Conservation (phyloP, 1,140 invertebrate species). For the Achatina immaculata region DNA sequence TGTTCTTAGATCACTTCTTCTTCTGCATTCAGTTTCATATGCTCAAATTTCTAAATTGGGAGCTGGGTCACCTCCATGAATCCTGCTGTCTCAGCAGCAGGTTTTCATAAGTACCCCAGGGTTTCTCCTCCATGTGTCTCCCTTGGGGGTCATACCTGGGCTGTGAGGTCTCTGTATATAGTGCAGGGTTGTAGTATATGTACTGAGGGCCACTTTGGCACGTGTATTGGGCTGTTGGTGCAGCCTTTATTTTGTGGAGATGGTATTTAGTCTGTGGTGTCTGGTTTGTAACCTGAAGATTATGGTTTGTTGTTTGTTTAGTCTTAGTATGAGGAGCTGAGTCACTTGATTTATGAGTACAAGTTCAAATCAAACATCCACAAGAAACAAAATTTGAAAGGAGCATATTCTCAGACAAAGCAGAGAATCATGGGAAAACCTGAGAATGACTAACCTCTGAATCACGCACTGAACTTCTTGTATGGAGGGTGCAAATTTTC, state of each 20-base stretch:
- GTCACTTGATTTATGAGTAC: neutral
- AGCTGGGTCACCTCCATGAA: too few relatives aligned
- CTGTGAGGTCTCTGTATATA: too few relatives aligned
- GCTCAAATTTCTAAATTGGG: too few relatives aligned
- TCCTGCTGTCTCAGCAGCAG: neutral
- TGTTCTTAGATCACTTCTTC: too few relatives aligned
- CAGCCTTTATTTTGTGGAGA: too few relatives aligned
- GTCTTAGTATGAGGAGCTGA: too few relatives aligned
- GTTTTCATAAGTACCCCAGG: too few relatives aligned
- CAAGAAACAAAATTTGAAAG: neutral
- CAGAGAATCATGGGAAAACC: neutral
- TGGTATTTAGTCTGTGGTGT: neutral
- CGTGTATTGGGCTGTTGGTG: too few relatives aligned
- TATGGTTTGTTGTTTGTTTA: too few relatives aligned
- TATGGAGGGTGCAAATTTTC: conserved; percentile 91
- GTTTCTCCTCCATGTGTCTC: too few relatives aligned
- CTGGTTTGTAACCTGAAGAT: neutral
- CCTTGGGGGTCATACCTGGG: too few relatives aligned
- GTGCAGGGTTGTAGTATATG: neutral
- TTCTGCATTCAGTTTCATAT: too few relatives aligned
- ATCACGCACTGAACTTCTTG: conserved; percentile 94
- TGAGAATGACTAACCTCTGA: conserved; percentile 75
- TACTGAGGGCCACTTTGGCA: neutral
- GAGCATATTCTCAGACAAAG: neutral
- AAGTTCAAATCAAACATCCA: neutral